These are phyloP conservation scores for Proteles cristata DNA, from an alignment of 2,113 vertebrate genomes.

Conservation along the genomic window DNA sequence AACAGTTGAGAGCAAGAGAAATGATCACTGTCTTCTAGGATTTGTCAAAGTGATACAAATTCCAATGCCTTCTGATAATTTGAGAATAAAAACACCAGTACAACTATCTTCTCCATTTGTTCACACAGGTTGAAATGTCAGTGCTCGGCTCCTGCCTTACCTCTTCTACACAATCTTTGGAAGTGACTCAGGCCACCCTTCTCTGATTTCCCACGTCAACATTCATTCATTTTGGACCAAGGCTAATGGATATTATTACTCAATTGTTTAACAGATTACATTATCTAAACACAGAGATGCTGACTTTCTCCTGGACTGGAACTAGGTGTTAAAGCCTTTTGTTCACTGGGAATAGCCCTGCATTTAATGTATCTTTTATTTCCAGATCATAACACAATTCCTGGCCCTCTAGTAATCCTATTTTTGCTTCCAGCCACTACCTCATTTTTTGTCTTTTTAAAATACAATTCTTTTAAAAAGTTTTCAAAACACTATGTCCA, in stretches of 20 bases:
- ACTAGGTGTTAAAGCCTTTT: neutral
- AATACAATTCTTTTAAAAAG: neutral
- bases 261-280: neutral
- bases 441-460: neutral
- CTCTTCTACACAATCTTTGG: neutral
- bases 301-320: neutral
- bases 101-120: neutral
- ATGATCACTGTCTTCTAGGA: neutral
- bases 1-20: neutral
- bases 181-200: neutral
- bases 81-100: neutral
- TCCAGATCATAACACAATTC: neutral
- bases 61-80: neutral
- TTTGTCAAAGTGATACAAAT: neutral
- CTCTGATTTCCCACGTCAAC: neutral
- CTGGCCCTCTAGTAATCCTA: neutral
- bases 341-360: neutral
- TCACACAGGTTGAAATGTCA: neutral
- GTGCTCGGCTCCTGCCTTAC: neutral
- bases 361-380: neutral
- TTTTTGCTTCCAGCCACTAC: neutral
- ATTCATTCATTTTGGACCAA: neutral
- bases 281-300: neutral
- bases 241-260: neutral
- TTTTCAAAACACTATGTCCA: neutral